Percentiles rank a stretch among this genome's conserved stretches.
phyloP scores from a whole-genome alignment of 2,113 vertebrate genomes.

The Pituophis catenifer region DNA sequence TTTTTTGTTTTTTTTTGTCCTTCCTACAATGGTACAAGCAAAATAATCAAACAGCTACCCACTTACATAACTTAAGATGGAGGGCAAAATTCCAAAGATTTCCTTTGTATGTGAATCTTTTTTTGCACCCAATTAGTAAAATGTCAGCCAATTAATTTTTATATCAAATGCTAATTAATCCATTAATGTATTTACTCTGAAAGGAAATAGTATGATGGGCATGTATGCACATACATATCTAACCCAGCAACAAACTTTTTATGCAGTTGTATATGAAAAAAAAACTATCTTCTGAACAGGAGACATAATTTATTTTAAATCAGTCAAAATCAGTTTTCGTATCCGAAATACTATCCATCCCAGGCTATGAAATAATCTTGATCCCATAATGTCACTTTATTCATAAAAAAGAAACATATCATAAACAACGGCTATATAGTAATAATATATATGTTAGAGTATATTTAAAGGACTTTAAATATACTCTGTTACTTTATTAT shows the following conservation, averaged over 20 bases:
- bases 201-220: neutral
- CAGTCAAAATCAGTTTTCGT: neutral
- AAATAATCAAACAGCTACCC: neutral
- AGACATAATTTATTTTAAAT: neutral
- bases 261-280: neutral
- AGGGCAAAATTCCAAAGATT: neutral
- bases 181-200: neutral
- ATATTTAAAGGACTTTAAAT: neutral
- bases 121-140: neutral
- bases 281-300: neutral
- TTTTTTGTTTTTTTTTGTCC: neutral
- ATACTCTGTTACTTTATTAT: neutral
- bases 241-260: neutral
- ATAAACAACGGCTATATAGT: neutral
- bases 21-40: neutral
- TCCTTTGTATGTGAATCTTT: neutral
- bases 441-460: neutral
- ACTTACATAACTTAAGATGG: neutral
- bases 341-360: neutral
- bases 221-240: neutral
- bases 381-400: neutral
- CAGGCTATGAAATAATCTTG: neutral
- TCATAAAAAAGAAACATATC: neutral
- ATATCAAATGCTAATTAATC: neutral
- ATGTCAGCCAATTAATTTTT: neutral